phyloP scores from a whole-genome alignment of 2,888 invertebrate genomes.

The Brachylomia viminalis region DNA sequence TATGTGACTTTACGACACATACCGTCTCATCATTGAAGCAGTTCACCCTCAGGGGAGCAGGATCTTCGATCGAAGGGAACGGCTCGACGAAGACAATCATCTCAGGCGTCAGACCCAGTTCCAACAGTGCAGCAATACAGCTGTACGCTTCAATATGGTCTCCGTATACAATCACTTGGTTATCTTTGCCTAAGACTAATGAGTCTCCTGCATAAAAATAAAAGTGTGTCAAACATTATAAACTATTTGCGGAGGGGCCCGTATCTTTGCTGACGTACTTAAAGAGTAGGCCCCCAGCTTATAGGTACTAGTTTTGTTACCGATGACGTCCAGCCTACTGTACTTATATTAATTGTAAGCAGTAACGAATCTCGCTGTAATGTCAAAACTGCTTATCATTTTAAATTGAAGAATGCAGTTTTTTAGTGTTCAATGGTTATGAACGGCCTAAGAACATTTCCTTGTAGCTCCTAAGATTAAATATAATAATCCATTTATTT shows the following conservation, averaged over 20 bases:
- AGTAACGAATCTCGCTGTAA: background rate
- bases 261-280: too few species aligned
- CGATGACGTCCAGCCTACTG: background rate
- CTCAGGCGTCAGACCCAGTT: slow-evolving; percentile 90
- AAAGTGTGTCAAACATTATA: background rate
- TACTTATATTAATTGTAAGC: background rate
- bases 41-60: slow-evolving; percentile 78
- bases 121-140: slow-evolving; percentile 92
- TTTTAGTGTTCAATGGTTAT: background rate
- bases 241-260: too few species aligned
- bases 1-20: slow-evolving; percentile 19
- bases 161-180: slow-evolving; percentile 92
- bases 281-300: too few species aligned
- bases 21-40: slow-evolving; percentile 86
- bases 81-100: slow-evolving; percentile 91
- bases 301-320: too few species aligned
- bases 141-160: slow-evolving; percentile 92
- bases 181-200: slow-evolving; percentile 67
- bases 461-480: background rate
- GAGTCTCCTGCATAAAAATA: slow-evolving; percentile 64
- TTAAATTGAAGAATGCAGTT: background rate
- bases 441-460: background rate
- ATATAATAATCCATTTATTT: too few species aligned
- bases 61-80: slow-evolving; percentile 79
- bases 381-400: background rate